Base-by-base conservation (phyloP, 2,113 vertebrate genomes). In the Syngnathus scovelli region DNA sequence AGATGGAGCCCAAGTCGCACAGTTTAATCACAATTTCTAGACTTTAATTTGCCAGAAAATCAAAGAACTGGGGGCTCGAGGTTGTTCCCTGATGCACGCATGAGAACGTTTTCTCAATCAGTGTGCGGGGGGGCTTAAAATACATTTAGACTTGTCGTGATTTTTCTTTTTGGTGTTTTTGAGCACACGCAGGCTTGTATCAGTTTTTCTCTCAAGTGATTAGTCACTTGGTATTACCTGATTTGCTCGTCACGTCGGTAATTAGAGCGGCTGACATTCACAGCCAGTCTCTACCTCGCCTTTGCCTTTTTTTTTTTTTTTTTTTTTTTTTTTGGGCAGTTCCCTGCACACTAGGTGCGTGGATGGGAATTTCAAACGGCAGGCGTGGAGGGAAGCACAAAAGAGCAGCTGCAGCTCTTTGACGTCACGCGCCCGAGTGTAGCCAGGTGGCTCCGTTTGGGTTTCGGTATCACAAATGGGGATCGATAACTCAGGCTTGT, bases 341-440 rank as follows among this genome's bases (percentile, higher is more conserved):
- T 61, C 59, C 10, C 59, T 7, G 52, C 52, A 55, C 52, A 21
- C 61, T 5, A 44, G n/a, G 10, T n/a, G 60, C 60, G 60, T 23
- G n/a, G 61, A 62, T 16, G 61, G 41, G 61, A 62, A 62, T 62
- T 62, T 62, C 61, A 62, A 62, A 15, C 61, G 44, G 61, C 6
- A 8, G 59, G 39, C n/a, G 19, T 10, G 38, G 8, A 61, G 16
- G 39, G 39, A 61, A 5, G 60, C 60, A 62, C 60, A 62, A 62
- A 44, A 43, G 60, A 43, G 60, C 60, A 62, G 60, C 60, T 62
- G 60, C 60, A 62, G 39, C 60, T 44, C n/a, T 13, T n/a, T 62
- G 38, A 43, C 38, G 39, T 62, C 60, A 62, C 60, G 23, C 60
- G 13, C n/a, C 60, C 6, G 60, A 44, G 60, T 62, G 19, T 39